Evolutionary conservation across 2,797 vertebrate genomes (phyloP).

Genomic region (Amniataba percoides): DNA sequence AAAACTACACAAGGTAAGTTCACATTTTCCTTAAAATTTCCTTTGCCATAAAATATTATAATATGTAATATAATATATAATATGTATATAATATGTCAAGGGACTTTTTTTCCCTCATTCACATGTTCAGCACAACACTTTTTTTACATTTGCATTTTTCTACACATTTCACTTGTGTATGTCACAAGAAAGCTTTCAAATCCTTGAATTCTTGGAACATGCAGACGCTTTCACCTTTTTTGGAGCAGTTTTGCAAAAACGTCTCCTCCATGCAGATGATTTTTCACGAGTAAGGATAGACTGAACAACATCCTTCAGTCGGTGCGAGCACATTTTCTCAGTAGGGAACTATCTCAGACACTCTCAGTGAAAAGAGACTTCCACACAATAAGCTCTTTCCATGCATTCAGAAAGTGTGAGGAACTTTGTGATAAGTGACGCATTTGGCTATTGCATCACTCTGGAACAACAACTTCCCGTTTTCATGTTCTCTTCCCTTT

Average conservation of each 20-base stretch:
- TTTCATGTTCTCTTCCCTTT: conserved; percentile 56
- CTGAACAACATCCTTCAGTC: not conserved
- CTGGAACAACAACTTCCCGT: conserved; percentile 61
- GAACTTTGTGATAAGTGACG: conserved; percentile 7
- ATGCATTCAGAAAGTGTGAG: not conserved
- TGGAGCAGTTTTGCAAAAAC: not conserved
- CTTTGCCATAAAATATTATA: not conserved
- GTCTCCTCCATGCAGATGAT: not conserved
- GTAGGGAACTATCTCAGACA: too few relatives aligned
- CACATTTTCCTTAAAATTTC: not conserved
- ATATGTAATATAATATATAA: too few relatives aligned
- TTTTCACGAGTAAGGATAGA: not conserved
- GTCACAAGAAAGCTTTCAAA: not conserved
- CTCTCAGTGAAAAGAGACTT: not conserved
- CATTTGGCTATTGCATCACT: conserved; percentile 29
- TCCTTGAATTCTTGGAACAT: not conserved
- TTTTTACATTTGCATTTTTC: too few relatives aligned
- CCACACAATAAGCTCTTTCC: not conserved
- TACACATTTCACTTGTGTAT: not conserved
- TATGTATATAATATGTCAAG: too few relatives aligned
- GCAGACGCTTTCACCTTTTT: not conserved
- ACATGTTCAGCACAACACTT: not conserved
- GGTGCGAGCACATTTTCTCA: not conserved
- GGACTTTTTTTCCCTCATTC: not conserved
- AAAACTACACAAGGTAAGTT: conserved; percentile 58